These are phyloP conservation scores for Diarsia brunnea DNA, from an alignment of 2,888 invertebrate genomes.

Conservation along the genomic window DNA sequence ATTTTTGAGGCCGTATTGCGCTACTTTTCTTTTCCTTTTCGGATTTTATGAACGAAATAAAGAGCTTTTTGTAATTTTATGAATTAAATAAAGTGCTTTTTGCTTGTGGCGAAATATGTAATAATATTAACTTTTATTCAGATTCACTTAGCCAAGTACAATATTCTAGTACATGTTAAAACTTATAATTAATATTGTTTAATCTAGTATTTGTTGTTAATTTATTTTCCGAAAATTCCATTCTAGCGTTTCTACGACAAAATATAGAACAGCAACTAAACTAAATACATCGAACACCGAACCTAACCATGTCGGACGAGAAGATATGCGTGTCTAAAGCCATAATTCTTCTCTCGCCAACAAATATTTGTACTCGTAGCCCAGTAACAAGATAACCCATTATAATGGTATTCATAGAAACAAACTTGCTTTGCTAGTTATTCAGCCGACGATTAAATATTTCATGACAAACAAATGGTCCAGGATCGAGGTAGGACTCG, in stretches of 20 bases:
- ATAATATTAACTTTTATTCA: too few relatives aligned
- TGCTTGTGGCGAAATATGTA: too few relatives aligned
- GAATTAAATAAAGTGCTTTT: too few relatives aligned
- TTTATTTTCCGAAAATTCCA: too few relatives aligned
- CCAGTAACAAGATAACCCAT: constrained; percentile 62
- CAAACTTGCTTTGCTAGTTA: constrained; percentile 57
- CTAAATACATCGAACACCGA: constrained; percentile 15
- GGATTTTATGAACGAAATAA: constrained; percentile 1
- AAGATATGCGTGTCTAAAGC: constrained; percentile 44
- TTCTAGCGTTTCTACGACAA: background rate
- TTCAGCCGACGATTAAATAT: constrained; percentile 46
- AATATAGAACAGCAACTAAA: constrained; percentile 15
- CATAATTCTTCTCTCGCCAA: constrained; percentile 47
- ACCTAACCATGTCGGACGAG: constrained; percentile 14
- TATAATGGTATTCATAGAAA: constrained; percentile 60
- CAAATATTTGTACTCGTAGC: constrained; percentile 62
- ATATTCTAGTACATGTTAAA: too few relatives aligned
- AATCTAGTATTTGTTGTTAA: too few relatives aligned
- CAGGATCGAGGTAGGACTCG: constrained; percentile 36
- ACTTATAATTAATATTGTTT: too few relatives aligned
- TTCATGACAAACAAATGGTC: constrained; percentile 52
- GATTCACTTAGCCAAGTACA: too few relatives aligned
- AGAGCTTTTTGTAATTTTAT: background rate
- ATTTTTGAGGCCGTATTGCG: constrained; percentile 24
- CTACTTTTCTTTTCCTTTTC: constrained; percentile 40